Base-by-base conservation (phyloP, 2,797 vertebrate species). In the Chloroceryle inda region DNA sequence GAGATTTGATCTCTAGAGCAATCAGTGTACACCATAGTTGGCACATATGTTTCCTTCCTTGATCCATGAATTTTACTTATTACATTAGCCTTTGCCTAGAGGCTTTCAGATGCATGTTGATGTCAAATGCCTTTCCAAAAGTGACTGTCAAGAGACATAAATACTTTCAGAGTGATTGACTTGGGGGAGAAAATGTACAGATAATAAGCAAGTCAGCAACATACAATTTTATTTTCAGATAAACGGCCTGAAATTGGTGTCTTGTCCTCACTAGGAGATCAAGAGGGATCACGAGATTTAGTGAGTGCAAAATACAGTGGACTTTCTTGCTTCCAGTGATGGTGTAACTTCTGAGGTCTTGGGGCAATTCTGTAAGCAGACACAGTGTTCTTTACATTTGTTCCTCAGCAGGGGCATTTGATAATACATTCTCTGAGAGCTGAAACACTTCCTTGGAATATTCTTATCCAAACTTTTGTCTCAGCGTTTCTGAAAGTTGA, bases 51-150 rank as follows among this genome's bases (percentile, higher is more conserved):
- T 93, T 84, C 27, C 55, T 85, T 80, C 71, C 63, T 75, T 61
- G n/a, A 86, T 63, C 42, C 42, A 16, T 73, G 42, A 52, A 35
- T 89, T 80, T 92, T 91, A 38, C 20, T 96, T 87, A 91, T 85
- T 86, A 17, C 5, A 8, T 92, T 74, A 83, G 45, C n/a, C 17
- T 93, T 94, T 95, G 66, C 69, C 77, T 84, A 69, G 76, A 92
- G 76, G 69, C 85, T 92, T 95, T 95, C 73, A 81, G 62, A 79
- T 74, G 13, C 33, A 31, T 18, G 24, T 78, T 91, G 62, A 73
- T 89, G 62, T 67, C 73, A 87, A 92, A 85, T 66, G 47, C 31
- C 24, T 83, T 95, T 88, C 66, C 50, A 86, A 79, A 95, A 95
- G n/a, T 19, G 44, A 37, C 49, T 92, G 85, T 74, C 62, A 79